Evolutionary conservation across 2,113 vertebrate genomes (phyloP).

Genomic region (Henicopernis longicauda): DNA sequence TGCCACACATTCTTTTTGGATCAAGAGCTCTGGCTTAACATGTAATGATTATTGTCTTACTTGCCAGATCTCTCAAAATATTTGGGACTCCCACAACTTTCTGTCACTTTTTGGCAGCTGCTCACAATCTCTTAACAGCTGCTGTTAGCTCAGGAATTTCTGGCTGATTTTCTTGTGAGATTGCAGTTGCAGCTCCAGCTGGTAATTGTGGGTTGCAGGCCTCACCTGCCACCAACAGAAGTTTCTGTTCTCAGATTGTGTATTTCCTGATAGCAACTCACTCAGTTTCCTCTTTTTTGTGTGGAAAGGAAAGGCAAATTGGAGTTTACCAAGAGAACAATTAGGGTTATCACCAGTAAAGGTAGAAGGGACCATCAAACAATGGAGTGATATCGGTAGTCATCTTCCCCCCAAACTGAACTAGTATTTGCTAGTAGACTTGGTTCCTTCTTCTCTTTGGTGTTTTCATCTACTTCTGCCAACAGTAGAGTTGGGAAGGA

Average conservation of each 20-base stretch:
- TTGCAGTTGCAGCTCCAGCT: not conserved
- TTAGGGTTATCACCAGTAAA: not conserved
- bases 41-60: not conserved
- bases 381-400: not conserved
- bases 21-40: not conserved
- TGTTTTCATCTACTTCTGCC: not conserved
- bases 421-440: not conserved
- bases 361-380: not conserved
- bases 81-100: not conserved
- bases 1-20: not conserved
- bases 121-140: not conserved
- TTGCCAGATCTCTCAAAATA: conserved; percentile 3
- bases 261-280: not conserved
- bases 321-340: not conserved
- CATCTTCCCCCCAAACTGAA: not conserved
- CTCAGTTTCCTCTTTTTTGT: not conserved
- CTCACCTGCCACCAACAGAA: not conserved
- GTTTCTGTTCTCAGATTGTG: not conserved
- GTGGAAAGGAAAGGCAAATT: not conserved
- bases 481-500: not conserved
- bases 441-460: not conserved
- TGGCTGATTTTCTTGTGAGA: not conserved
- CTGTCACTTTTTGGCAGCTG: not conserved
- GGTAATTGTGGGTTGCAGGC: not conserved
- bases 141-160: not conserved